Conservation (phyloP, 2,113 vertebrate species). For the Larimichthys polyactis region DNA sequence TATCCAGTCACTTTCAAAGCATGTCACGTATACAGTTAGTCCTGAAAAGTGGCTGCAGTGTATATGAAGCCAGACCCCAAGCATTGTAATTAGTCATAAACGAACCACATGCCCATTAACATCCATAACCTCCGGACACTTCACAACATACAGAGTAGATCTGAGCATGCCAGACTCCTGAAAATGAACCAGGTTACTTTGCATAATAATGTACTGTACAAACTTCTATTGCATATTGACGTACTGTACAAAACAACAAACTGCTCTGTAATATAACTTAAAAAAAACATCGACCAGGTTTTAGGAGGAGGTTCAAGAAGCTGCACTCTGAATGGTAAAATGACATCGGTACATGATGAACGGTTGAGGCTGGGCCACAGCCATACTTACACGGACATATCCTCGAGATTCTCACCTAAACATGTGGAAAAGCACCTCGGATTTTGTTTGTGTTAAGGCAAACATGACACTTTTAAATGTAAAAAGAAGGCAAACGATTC, state of each 20-base stretch:
- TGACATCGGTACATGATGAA: slow-evolving; percentile 27
- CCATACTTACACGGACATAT: neutral
- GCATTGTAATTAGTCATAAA: slow-evolving; percentile 55
- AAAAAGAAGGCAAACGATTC: slow-evolving; percentile 53
- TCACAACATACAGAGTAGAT: slow-evolving; percentile 70
- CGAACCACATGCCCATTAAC: slow-evolving; percentile 62
- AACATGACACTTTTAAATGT: slow-evolving; percentile 46
- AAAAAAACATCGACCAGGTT: slow-evolving; percentile 24
- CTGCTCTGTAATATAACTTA: slow-evolving; percentile 5
- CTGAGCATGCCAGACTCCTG: slow-evolving; percentile 73
- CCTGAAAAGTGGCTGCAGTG: slow-evolving; percentile 60
- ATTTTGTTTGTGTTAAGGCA: slow-evolving; percentile 67
- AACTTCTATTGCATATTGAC: slow-evolving; percentile 76
- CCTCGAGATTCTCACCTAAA: slow-evolving; percentile 1
- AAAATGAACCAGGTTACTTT: slow-evolving; percentile 59
- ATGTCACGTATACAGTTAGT: slow-evolving; percentile 56
- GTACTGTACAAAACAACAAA: slow-evolving; percentile 67
- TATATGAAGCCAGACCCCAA: slow-evolving; percentile 56
- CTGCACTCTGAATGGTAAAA: slow-evolving; percentile 25
- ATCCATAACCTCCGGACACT: slow-evolving; percentile 62
- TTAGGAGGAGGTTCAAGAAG: slow-evolving; percentile 18
- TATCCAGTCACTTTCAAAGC: slow-evolving; percentile 68
- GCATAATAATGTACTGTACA: slow-evolving; percentile 80
- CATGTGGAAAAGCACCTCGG: slow-evolving; percentile 36
- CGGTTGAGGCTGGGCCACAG: slow-evolving; percentile 6